These are phyloP conservation scores for Eucera pruinosa DNA, from an alignment of 2,888 invertebrate genomes.

Conservation along the genomic window DNA sequence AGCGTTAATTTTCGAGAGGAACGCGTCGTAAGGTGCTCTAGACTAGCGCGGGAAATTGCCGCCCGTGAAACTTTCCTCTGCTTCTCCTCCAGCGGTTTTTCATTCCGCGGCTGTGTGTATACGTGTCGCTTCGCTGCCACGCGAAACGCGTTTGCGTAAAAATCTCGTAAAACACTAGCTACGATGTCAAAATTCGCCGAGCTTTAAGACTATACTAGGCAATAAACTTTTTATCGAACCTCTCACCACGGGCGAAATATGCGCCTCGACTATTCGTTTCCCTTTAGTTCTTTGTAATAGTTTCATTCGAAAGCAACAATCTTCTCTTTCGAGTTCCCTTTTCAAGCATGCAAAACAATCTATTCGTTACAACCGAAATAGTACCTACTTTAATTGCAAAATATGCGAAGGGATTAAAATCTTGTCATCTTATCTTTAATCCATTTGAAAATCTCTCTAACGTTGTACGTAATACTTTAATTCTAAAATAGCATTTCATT, in stretches of 20 bases:
- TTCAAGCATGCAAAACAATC: too few relatives aligned
- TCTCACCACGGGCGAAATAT: background rate
- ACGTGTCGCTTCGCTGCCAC: background rate
- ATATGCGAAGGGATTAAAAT: too few relatives aligned
- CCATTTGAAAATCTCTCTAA: too few relatives aligned
- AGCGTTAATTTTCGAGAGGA: constrained; percentile 30
- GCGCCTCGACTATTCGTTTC: background rate
- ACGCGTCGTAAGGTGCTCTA: background rate
- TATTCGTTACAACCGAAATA: too few relatives aligned
- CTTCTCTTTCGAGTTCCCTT: too few relatives aligned
- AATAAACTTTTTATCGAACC: constrained; percentile 34
- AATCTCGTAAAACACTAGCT: constrained; percentile 42
- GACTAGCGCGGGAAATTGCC: constrained; percentile 3
- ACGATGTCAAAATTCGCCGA: constrained; percentile 31
- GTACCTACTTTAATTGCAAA: too few relatives aligned
- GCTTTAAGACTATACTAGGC: background rate
- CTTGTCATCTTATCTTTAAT: too few relatives aligned
- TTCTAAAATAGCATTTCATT: too few relatives aligned
- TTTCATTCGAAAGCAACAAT: background rate
- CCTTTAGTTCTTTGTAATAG: background rate
- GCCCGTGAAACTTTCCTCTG: background rate
- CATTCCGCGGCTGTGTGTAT: constrained; percentile 10
- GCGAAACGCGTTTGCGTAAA: constrained; percentile 32
- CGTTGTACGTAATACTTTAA: too few relatives aligned
- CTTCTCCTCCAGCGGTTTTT: background rate